Base-by-base conservation (phyloP, 2,888 invertebrate genomes). In the Ecdyonurus torrentis region DNA sequence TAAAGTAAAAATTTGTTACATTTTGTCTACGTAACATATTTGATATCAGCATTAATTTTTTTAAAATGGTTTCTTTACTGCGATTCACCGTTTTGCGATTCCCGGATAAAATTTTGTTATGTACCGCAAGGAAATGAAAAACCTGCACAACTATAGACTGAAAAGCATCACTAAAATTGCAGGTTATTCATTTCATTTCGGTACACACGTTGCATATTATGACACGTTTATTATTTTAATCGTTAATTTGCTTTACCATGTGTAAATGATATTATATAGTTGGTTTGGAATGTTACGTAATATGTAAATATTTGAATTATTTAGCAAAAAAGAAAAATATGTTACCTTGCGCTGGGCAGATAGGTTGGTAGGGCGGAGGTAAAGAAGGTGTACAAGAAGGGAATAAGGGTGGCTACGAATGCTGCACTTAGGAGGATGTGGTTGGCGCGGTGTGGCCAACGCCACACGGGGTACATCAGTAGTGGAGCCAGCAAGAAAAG, bases 401-500 rank as follows among this genome's bases (percentile, higher is more conserved):
- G 61, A 15, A 61, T 52, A 1, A 58, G 23, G 3, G 60, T 61
- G n/a, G 63, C 37, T 22, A 61, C 52, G 19, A 60, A 60, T 1
- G 24, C 25, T 18, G 23, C 19, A 2, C 55, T 20, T 7, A 23
- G 23, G n/a, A 63, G 50, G 1, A 63, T 53, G 1, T 20, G 50
- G 2, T 19, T 60, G 2, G 60, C 63, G 20, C 19, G 52, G 7
- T n/a, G 23, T 1, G 61, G 60, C 58, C 61, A 58, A 24, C 55
- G 60, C 63, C 63, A 63, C 23, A 63, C 22, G 2, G 61, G 61
- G 23, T 61, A 61, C 22, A 63, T 25, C 37, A 63, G 25, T 15
- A 63, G 58, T 2, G 63, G 63, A 15, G 63, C 53, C n/a, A 61
- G 58, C 15, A 63, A 52, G 59, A 55, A 63, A 23, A 63, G 58